These are phyloP conservation scores for Eulemur macaco DNA, from an alignment of 2,113 vertebrate genomes.

Conservation along the genomic window DNA sequence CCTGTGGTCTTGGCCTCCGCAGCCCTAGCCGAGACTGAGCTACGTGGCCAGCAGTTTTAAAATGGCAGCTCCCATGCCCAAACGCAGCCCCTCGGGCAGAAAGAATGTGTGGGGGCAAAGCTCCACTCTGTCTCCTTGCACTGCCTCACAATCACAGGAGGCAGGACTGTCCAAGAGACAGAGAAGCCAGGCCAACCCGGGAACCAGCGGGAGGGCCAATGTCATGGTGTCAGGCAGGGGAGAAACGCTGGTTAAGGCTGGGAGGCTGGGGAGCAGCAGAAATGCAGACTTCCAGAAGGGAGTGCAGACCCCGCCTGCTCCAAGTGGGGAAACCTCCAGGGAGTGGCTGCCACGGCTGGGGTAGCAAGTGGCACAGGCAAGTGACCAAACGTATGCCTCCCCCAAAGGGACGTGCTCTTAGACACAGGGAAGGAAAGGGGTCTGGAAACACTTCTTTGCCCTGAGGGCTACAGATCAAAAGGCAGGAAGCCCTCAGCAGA, in stretches of 20 bases:
- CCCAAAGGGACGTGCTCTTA: accelerated
- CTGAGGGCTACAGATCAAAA: neutral
- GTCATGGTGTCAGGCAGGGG: neutral
- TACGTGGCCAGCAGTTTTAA: neutral
- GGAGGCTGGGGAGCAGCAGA: neutral
- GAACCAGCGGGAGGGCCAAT: neutral
- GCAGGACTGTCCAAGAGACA: neutral
- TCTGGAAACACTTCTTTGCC: neutral
- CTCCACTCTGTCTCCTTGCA: neutral
- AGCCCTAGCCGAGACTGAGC: neutral
- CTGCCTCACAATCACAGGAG: neutral
- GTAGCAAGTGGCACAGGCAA: neutral
- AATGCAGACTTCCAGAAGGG: neutral
- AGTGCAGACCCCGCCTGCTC: neutral
- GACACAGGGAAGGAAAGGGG: neutral
- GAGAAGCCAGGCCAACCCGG: neutral
- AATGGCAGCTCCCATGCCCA: neutral
- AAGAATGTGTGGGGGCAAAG: neutral
- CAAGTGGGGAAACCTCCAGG: too few relatives aligned
- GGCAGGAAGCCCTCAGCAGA: neutral
- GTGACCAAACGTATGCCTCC: neutral
- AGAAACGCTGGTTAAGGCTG: neutral
- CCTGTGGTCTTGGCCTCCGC: neutral
- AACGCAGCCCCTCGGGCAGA: neutral
- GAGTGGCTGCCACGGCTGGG: neutral